A percentile compares a stretch with the other conserved stretches of the same genome.
These are phyloP conservation scores for Drosophila kurseongensis DNA, from an alignment of 1,140 invertebrate genomes.

Conservation along the genomic window DNA sequence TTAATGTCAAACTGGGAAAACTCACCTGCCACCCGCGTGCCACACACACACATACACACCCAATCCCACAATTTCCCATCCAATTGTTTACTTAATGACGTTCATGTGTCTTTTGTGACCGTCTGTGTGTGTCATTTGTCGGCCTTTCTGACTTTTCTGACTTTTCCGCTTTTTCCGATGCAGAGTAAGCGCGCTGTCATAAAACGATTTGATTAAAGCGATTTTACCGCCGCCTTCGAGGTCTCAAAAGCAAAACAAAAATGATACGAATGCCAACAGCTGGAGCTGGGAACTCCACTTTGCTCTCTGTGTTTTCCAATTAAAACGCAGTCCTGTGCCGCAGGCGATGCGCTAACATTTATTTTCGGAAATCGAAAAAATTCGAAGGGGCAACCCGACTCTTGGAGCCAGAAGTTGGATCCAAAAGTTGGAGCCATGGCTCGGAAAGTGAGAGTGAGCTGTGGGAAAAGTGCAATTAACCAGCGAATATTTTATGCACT, in stretches of 20 bases:
- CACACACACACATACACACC: background rate
- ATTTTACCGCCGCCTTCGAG: slow-evolving; percentile 57
- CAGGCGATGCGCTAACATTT: slow-evolving; percentile 57
- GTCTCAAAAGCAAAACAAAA: slow-evolving; percentile 11
- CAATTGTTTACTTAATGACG: slow-evolving; percentile 76
- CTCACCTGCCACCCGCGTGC: slow-evolving; percentile 67
- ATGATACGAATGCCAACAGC: slow-evolving; percentile 37
- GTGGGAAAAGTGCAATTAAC: slow-evolving; percentile 3
- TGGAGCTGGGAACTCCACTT: slow-evolving; percentile 37
- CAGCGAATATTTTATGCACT: slow-evolving; percentile 34
- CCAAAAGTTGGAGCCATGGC: background rate
- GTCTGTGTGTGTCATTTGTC: slow-evolving; percentile 71
- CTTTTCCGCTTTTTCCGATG: slow-evolving; percentile 29
- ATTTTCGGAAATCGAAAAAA: slow-evolving; percentile 82
- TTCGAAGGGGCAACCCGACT: slow-evolving; percentile 15
- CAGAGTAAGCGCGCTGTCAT: slow-evolving; percentile 67
- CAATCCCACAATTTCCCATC: slow-evolving; percentile 4
- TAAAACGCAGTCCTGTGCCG: slow-evolving; percentile 74
- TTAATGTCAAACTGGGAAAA: slow-evolving; percentile 69
- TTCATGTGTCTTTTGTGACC: slow-evolving; percentile 67
- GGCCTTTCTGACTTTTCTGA: slow-evolving; percentile 58
- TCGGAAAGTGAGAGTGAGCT: slow-evolving; percentile 64
- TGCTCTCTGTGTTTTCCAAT: slow-evolving; percentile 62
- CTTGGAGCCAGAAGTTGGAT: slow-evolving; percentile 6
- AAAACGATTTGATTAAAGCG: slow-evolving; percentile 81